Conservation (phyloP, 92 coral and sea anemone species). For the Paragorgia papillata region DNA sequence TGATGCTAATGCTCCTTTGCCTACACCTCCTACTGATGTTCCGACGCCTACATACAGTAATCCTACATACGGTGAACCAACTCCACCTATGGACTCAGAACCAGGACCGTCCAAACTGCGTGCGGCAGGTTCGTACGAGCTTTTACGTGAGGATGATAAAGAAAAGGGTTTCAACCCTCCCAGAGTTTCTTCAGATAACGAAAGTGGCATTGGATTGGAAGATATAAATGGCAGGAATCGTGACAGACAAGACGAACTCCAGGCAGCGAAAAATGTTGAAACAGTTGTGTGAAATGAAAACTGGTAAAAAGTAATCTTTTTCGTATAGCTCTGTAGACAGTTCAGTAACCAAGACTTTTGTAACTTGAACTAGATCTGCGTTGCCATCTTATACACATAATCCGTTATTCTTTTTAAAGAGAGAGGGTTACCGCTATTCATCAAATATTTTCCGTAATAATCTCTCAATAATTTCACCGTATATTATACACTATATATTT, state of each 20-base stretch:
- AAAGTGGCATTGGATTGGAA: conserved; percentile 24
- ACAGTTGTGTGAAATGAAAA: conserved; percentile 16
- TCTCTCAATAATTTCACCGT: no score
- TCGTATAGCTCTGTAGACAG: no score
- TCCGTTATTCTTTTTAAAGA: no score
- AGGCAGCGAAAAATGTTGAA: background rate
- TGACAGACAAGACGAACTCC: background rate
- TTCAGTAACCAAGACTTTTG: no score
- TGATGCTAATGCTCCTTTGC: conserved; percentile 38
- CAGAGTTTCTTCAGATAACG: conserved; percentile 3
- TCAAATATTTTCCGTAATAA: no score
- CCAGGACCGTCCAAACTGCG: conserved; percentile 4
- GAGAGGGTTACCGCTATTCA: no score
- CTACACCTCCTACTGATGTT: conserved; percentile 16
- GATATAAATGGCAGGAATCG: conserved; percentile 5
- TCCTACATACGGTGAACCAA: no score
- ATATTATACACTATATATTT: no score
- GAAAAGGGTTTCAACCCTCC: background rate
- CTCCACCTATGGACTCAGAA: conserved; percentile 5
- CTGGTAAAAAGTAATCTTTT: background rate
- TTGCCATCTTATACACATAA: no score
- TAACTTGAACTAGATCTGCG: no score
- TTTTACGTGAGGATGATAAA: conserved; percentile 16
- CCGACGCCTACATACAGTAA: background rate
- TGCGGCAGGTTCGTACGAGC: conserved; percentile 16